Percentiles rank a stretch among this genome's conserved stretches.
Conservation (phyloP, 2,888 invertebrate genomes). For the Thera britannica region DNA sequence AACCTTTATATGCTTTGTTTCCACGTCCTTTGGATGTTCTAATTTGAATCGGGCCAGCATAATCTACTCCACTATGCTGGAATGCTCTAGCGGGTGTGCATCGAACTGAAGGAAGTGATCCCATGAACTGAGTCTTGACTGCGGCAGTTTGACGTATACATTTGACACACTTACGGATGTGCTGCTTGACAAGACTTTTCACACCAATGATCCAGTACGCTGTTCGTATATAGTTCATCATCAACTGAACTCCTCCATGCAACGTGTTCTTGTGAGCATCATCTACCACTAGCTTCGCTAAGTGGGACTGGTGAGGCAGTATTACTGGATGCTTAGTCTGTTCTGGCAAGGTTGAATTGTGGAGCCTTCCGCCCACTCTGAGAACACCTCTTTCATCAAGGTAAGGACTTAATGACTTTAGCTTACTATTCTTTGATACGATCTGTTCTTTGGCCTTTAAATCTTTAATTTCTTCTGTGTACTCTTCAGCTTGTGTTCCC, state of each 20-base stretch:
- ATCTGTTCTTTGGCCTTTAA: background rate
- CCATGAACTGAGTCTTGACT: too few relatives aligned
- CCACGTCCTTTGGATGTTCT: too few relatives aligned
- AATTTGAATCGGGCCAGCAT: too few relatives aligned
- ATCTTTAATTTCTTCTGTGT: background rate
- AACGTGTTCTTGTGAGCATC: background rate
- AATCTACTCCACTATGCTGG: too few relatives aligned
- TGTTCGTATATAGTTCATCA: background rate
- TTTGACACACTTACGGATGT: background rate
- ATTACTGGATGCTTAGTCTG: background rate
- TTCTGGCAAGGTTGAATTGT: background rate
- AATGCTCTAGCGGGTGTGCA: too few relatives aligned
- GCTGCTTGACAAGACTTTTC: background rate
- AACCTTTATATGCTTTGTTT: too few relatives aligned
- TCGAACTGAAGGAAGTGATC: too few relatives aligned
- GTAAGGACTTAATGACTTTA: background rate
- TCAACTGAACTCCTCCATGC: background rate
- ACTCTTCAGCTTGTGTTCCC: background rate
- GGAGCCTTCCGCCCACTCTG: background rate
- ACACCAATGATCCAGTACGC: background rate
- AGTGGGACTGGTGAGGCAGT: background rate
- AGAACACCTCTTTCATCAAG: background rate
- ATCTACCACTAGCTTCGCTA: background rate
- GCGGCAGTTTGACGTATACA: background rate
- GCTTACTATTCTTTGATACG: background rate